Percentiles rank a stretch among this genome's conserved stretches.
These are phyloP conservation scores for Euplexia lucipara DNA, from an alignment of 2,888 invertebrate genomes.

Conservation along the genomic window DNA sequence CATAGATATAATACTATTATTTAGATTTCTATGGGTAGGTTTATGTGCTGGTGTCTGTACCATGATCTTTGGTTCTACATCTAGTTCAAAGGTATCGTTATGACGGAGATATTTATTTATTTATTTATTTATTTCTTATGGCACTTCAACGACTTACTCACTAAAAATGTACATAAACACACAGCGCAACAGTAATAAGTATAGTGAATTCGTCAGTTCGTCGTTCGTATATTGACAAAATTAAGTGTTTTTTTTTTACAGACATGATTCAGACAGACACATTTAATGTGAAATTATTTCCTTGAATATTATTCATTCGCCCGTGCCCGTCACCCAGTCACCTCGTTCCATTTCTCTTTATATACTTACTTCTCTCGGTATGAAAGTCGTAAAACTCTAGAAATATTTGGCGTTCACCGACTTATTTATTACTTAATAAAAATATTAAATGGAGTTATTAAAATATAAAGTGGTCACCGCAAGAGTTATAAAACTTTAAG, in stretches of 20 bases:
- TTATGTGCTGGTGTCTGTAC: too few relatives aligned
- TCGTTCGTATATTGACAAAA: not conserved
- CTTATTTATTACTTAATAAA: conserved; percentile 22
- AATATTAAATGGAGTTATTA: conserved; percentile 17
- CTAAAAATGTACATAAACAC: too few relatives aligned
- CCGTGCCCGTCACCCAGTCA: conserved; percentile 22
- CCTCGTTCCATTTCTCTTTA: conserved; percentile 41
- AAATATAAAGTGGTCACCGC: conserved; percentile 8
- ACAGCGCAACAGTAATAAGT: too few relatives aligned
- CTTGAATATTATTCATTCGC: conserved; percentile 16
- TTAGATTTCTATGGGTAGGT: too few relatives aligned
- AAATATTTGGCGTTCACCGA: conserved; percentile 6
- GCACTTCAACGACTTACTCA: too few relatives aligned
- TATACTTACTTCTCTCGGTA: conserved; percentile 8
- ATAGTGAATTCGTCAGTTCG: too few relatives aligned
- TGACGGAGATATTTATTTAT: too few relatives aligned
- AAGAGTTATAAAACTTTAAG: conserved; percentile 5
- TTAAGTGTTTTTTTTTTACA: not conserved
- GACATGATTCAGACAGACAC: conserved; percentile 4
- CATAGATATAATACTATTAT: too few relatives aligned
- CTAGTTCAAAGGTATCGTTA: too few relatives aligned
- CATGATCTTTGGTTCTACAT: too few relatives aligned
- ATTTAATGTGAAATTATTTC: not conserved
- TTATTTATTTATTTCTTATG: too few relatives aligned
- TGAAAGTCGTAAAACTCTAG: conserved; percentile 26